Percentiles rank a stretch among this genome's conserved stretches.
phyloP scores from a whole-genome alignment of 2,797 vertebrate genomes.

The Orestias chungarensis region DNA sequence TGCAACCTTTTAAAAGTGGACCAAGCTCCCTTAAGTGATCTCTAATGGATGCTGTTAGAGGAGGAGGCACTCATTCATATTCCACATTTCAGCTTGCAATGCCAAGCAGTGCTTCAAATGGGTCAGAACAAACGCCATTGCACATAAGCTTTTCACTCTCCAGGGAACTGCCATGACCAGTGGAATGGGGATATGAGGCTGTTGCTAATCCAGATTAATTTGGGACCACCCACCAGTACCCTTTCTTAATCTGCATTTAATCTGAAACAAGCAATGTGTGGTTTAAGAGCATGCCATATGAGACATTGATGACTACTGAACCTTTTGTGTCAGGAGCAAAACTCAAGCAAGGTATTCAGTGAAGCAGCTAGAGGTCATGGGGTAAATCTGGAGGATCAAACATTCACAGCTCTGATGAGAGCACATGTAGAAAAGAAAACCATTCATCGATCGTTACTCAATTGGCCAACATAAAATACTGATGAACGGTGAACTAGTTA shows the following conservation, averaged over 20 bases:
- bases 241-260: slow-evolving; percentile 59
- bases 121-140: slow-evolving; percentile 67
- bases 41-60: slow-evolving; percentile 75
- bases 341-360: no score
- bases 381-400: no score
- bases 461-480: no score
- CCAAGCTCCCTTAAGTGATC: slow-evolving; percentile 74
- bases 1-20: slow-evolving; percentile 71
- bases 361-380: no score
- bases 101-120: slow-evolving; percentile 56
- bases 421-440: background rate
- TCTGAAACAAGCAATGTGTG: slow-evolving; percentile 57
- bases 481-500: no score
- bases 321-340: slow-evolving; percentile 28
- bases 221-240: slow-evolving; percentile 21
- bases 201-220: slow-evolving; percentile 76
- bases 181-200: slow-evolving; percentile 31
- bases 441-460: background rate
- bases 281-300: slow-evolving; percentile 53
- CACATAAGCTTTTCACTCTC: slow-evolving; percentile 60
- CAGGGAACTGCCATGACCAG: slow-evolving; percentile 57
- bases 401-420: no score
- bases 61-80: slow-evolving; percentile 68
- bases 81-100: slow-evolving; percentile 63
- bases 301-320: slow-evolving; percentile 36